phyloP scores from a whole-genome alignment of 2,888 invertebrate genomes.

The Oscheius sp. region DNA sequence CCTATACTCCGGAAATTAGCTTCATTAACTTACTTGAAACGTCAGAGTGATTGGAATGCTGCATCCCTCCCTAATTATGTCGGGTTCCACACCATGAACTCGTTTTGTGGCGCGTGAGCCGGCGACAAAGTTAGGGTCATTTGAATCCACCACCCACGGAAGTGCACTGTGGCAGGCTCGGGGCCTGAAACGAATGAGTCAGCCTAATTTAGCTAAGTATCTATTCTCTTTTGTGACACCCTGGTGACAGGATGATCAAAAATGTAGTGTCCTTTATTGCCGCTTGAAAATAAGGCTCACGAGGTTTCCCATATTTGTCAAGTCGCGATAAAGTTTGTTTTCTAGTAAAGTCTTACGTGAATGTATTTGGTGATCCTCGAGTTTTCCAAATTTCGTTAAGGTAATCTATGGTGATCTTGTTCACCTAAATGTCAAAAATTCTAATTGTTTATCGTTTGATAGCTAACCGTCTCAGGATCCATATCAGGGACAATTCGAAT shows the following conservation, averaged over 20 bases:
- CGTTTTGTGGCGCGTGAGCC: slow-evolving; percentile 75
- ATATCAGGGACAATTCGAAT: slow-evolving; percentile 95
- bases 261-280: too few species aligned
- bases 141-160: slow-evolving; percentile 91
- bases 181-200: slow-evolving; percentile 70
- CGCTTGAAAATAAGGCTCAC: too few species aligned
- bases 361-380: slow-evolving; percentile 80
- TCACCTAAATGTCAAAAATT: slow-evolving; percentile 64
- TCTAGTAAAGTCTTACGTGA: slow-evolving; percentile 76
- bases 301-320: too few species aligned
- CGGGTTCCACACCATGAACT: slow-evolving; percentile 90
- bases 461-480: slow-evolving; percentile 80
- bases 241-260: too few species aligned
- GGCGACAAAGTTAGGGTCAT: slow-evolving; percentile 90
- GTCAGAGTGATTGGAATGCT: slow-evolving; percentile 95
- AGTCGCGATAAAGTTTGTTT: background rate
- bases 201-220: background rate
- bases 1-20: slow-evolving; percentile 58
- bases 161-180: slow-evolving; percentile 80
- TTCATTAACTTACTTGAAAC: slow-evolving; percentile 73
- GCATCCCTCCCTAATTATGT: slow-evolving; percentile 94
- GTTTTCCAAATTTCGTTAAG: slow-evolving; percentile 82
- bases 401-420: slow-evolving; percentile 79
- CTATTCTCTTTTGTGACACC: too few species aligned
- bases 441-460: background rate